Percentiles rank a stretch among this genome's conserved stretches.
These are phyloP conservation scores for Condylura cristata DNA, from an alignment of 2,113 vertebrate genomes.

Conservation along the genomic window DNA sequence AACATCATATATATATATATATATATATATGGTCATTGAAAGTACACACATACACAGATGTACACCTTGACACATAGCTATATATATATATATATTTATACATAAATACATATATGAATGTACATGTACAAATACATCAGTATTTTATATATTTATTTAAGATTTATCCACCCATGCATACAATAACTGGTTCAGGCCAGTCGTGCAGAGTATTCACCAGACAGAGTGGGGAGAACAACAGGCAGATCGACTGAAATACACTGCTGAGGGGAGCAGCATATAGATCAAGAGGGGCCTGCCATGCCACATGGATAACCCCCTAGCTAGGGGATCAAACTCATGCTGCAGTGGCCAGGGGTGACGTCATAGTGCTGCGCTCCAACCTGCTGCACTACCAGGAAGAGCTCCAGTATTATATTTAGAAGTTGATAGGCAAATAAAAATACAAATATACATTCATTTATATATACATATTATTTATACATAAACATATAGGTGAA, in stretches of 20 bases:
- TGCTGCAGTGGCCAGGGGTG: no score
- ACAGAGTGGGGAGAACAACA: no score
- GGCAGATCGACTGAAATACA: no score
- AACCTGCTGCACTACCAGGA: not conserved
- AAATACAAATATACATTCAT: not conserved
- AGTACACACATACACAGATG: not conserved
- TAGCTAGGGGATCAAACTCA: no score
- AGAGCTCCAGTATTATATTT: not conserved
- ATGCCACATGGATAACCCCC: no score
- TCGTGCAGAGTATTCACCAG: no score
- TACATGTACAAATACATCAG: not conserved
- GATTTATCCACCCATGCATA: no score
- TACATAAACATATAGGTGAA: not conserved
- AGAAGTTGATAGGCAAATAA: not conserved
- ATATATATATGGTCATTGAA: not conserved
- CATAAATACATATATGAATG: not conserved
- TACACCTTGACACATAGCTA: not conserved
- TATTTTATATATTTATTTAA: no score
- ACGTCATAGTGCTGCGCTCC: no score
- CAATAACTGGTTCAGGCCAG: no score
- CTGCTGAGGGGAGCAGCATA: no score
- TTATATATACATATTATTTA: not conserved
- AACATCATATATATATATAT: not conserved
- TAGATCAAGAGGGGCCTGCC: no score
- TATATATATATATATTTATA: not conserved